These are phyloP conservation scores for Andrena flavipes DNA, from an alignment of 2,888 invertebrate species.

Conservation along the genomic window DNA sequence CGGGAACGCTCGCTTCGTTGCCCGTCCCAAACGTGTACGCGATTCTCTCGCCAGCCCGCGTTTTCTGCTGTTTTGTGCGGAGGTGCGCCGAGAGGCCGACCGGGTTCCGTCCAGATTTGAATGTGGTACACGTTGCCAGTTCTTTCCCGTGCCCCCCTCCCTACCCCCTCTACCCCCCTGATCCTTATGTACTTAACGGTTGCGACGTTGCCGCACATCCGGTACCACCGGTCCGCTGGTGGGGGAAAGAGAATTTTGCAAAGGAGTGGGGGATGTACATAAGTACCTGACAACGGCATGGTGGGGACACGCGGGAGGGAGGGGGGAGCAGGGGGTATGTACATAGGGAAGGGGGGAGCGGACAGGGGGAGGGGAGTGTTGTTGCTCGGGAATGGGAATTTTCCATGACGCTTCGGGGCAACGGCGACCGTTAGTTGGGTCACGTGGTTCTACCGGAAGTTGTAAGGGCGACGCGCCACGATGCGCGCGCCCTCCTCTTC, in stretches of 20 bases:
- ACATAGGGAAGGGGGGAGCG: conserved; percentile 54
- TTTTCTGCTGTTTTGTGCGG: conserved; percentile 71
- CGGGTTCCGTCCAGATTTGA: conserved; percentile 81
- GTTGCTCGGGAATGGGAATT: conserved; percentile 79
- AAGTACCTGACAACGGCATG: conserved; percentile 54
- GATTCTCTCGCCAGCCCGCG: conserved; percentile 56
- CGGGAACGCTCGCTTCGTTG: not conserved
- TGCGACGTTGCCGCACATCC: conserved; percentile 84
- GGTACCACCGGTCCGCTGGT: conserved; percentile 72
- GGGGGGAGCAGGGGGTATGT: conserved; percentile 62
- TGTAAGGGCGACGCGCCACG: conserved; percentile 64
- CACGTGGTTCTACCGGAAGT: conserved; percentile 69
- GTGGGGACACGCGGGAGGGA: conserved; percentile 57
- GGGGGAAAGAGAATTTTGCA: conserved; percentile 74
- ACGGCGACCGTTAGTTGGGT: conserved; percentile 71
- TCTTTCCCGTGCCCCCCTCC: conserved; percentile 73
- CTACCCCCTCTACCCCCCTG: conserved; percentile 49
- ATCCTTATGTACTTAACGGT: conserved; percentile 81
- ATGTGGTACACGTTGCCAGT: conserved; percentile 84
- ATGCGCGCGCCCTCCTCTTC: conserved; percentile 67
- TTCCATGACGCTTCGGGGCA: conserved; percentile 79
- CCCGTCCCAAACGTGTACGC: conserved; percentile 29
- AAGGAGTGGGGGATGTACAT: conserved; percentile 76
- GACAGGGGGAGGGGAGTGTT: conserved; percentile 64
- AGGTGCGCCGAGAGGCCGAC: conserved; percentile 71